Evolutionary conservation across 2,797 vertebrate genomes (phyloP).

Genomic region (Cuculus canorus): DNA sequence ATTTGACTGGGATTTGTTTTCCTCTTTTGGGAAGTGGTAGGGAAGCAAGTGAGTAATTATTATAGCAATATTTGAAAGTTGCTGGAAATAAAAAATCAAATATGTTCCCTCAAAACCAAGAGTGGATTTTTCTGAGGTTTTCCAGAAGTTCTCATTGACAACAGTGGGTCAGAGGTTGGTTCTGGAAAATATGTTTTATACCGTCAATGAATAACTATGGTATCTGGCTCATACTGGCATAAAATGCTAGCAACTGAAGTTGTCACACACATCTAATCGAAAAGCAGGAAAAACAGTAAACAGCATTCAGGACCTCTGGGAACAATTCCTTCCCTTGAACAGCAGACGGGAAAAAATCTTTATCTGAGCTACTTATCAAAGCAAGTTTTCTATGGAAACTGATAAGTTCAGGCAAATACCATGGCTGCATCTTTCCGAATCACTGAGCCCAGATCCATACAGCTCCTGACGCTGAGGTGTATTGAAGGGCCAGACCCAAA

Average conservation of each 20-base stretch:
- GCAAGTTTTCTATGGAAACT: background rate
- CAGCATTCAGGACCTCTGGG: background rate
- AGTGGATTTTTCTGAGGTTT: background rate
- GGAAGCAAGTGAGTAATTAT: background rate
- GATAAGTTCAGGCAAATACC: background rate
- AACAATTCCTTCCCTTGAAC: background rate
- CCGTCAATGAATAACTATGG: background rate
- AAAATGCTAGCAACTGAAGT: background rate
- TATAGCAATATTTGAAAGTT: background rate
- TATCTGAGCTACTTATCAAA: background rate
- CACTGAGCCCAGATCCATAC: background rate
- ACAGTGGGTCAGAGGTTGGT: background rate
- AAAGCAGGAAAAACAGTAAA: slow-evolving; percentile 31
- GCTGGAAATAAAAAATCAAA: slow-evolving; percentile 9
- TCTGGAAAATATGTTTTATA: background rate
- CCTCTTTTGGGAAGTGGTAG: background rate
- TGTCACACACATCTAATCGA: background rate
- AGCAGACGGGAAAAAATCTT: background rate
- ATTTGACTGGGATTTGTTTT: background rate
- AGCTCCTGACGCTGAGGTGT: background rate
- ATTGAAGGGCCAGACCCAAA: accelerated
- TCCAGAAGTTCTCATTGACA: background rate
- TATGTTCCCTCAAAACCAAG: background rate
- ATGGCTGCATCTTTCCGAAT: too few species aligned
- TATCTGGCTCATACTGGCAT: background rate